phyloP scores from a whole-genome alignment of 2,888 invertebrate species.

The Halictus ligatus region DNA sequence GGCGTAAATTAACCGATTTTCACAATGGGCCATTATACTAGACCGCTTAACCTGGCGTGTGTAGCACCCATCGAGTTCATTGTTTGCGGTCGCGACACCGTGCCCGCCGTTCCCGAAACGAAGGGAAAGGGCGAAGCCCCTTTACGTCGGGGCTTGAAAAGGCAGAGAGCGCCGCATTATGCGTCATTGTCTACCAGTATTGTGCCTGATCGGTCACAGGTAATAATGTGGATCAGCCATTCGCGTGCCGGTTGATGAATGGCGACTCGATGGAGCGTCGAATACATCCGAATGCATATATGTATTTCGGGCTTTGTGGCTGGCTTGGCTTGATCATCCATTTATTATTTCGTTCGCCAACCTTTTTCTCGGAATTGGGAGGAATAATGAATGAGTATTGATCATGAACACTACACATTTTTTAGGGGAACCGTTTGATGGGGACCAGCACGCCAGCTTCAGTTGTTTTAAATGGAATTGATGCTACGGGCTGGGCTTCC shows the following conservation, averaged over 20 bases:
- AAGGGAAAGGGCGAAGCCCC: conserved; percentile 40
- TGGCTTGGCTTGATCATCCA: neutral
- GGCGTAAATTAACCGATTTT: conserved; percentile 75
- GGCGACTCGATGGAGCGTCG: conserved; percentile 15
- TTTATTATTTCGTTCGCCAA: neutral
- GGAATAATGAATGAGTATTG: neutral
- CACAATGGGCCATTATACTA: conserved; percentile 72
- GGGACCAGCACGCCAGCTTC: neutral
- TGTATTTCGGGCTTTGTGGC: neutral
- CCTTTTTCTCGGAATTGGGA: neutral
- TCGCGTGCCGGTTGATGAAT: conserved; percentile 45
- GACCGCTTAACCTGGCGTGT: conserved; percentile 66
- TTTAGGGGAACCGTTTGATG: neutral
- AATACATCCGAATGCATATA: neutral
- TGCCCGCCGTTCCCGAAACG: conserved; percentile 35
- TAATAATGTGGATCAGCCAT: conserved; percentile 57
- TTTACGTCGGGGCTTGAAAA: conserved; percentile 34
- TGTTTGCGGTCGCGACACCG: conserved; percentile 70
- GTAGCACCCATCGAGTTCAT: conserved; percentile 66
- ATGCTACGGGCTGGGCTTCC: neutral
- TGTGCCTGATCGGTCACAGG: conserved; percentile 54
- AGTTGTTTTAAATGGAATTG: neutral
- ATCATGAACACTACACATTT: neutral
- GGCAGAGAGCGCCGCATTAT: conserved; percentile 67
- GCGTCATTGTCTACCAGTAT: conserved; percentile 64